Conservation (phyloP, 2,797 vertebrate genomes). For the Oryzias dopingdopingensis region DNA sequence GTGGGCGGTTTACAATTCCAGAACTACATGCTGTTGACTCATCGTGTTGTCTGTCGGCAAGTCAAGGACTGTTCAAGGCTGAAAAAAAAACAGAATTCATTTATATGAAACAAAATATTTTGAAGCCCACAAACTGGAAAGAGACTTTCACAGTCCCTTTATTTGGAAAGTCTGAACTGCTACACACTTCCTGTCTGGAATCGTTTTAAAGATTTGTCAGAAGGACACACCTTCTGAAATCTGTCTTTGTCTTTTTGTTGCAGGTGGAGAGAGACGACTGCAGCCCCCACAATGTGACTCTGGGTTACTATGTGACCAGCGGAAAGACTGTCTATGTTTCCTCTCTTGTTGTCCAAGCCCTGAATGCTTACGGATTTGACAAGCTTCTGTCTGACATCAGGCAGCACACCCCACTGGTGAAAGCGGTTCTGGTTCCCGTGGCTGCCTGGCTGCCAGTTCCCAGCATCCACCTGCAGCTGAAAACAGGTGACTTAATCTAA, state of each 20-base stretch:
- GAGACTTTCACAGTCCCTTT: neutral
- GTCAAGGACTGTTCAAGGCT: constrained; percentile 30
- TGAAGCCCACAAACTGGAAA: too few relatives aligned
- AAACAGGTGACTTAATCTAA: constrained; percentile 82
- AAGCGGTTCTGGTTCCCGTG: constrained; percentile 85
- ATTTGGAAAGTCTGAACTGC: neutral
- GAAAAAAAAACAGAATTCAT: constrained; percentile 36
- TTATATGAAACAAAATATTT: constrained; percentile 15
- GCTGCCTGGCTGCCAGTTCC: constrained; percentile 82
- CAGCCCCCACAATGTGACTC: constrained; percentile 83
- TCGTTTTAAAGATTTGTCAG: neutral
- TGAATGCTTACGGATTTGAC: constrained; percentile 84
- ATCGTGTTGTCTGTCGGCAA: constrained; percentile 40
- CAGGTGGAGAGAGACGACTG: constrained; percentile 78
- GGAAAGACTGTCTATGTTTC: constrained; percentile 84
- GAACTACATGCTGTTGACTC: constrained; percentile 57
- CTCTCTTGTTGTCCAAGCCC: constrained; percentile 80
- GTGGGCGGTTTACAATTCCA: constrained; percentile 42
- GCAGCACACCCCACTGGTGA: constrained; percentile 82
- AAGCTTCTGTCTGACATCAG: constrained; percentile 86
- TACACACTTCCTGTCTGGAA: neutral
- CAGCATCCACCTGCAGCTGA: constrained; percentile 86
- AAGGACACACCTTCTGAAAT: neutral
- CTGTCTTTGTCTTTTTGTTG: neutral
- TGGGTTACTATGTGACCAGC: constrained; percentile 87